A percentile compares a stretch with the other conserved stretches of the same genome.
Evolutionary conservation across 2,113 vertebrate genomes (phyloP).

Genomic region (Corynorhinus townsendii): DNA sequence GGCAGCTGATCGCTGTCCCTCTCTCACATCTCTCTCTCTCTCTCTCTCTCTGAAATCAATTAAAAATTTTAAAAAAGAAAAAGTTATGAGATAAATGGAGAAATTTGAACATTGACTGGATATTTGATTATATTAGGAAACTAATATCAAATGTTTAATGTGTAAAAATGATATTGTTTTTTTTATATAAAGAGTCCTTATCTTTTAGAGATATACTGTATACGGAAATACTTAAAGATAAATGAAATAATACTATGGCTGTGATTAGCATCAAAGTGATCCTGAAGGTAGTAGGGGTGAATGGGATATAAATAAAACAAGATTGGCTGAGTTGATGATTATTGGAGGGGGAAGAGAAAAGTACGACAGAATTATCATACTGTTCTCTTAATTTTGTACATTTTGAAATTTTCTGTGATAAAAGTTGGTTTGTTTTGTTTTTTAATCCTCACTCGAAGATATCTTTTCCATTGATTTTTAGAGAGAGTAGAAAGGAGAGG

Average conservation of each 20-base stretch:
- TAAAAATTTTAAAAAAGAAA: not conserved
- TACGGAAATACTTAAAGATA: not conserved
- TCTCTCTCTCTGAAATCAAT: too few relatives aligned
- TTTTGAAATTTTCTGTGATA: constrained; percentile 18
- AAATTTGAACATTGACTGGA: not conserved
- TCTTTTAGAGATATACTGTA: not conserved
- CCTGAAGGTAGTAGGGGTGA: not conserved
- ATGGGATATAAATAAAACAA: not conserved
- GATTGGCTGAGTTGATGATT: not conserved
- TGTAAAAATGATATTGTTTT: not conserved
- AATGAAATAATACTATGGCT: not conserved
- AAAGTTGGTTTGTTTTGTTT: not conserved
- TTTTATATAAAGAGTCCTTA: constrained; percentile 7
- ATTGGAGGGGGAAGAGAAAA: fast-evolving
- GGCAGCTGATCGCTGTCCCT: not conserved
- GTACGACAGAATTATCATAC: not conserved
- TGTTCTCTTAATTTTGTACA: not conserved
- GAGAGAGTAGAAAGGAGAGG: too few relatives aligned
- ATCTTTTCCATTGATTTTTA: too few relatives aligned
- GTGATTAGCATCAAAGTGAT: not conserved
- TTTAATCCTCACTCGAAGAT: not conserved
- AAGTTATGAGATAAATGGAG: not conserved
- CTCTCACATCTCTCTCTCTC: not conserved
- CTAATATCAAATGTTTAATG: not conserved
- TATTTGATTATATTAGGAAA: not conserved